Percentiles rank a stretch among this genome's conserved stretches.
Conservation (phyloP, 2,113 vertebrate genomes). For the Phocoena phocoena region DNA sequence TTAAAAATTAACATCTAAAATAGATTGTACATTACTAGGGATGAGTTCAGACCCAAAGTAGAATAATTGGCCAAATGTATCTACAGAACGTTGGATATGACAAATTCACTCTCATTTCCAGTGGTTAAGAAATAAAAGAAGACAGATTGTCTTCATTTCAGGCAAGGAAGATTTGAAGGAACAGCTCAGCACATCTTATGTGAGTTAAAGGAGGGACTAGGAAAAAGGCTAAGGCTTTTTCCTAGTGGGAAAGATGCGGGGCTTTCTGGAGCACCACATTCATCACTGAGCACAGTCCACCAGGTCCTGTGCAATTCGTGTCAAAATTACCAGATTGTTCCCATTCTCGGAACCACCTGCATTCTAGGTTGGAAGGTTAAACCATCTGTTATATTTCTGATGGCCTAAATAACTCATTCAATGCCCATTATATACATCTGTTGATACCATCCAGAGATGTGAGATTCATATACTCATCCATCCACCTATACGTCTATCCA, state of each 20-base stretch:
- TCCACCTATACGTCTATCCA: not conserved
- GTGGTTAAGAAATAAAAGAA: constrained; percentile 81
- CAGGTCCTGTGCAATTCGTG: not conserved
- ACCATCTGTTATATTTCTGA: not conserved
- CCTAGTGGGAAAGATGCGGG: not conserved
- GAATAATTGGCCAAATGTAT: constrained; percentile 80
- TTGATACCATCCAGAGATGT: not conserved
- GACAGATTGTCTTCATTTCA: constrained; percentile 67
- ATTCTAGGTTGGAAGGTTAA: not conserved
- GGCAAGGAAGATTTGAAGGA: constrained; percentile 58
- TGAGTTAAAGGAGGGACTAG: not conserved
- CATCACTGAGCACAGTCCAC: not conserved
- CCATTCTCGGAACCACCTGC: not conserved
- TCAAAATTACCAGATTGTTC: not conserved
- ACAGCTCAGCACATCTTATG: not conserved
- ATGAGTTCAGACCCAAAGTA: constrained; percentile 80
- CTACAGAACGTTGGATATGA: constrained; percentile 70
- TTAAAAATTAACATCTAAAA: constrained; percentile 84
- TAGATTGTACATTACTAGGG: constrained; percentile 79
- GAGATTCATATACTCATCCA: not conserved
- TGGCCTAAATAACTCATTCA: not conserved
- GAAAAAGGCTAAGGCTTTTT: not conserved
- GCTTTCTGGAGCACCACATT: not conserved
- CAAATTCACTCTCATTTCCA: constrained; percentile 69
- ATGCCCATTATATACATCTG: not conserved